phyloP scores from a whole-genome alignment of 2,113 vertebrate species.

The Phalacrocorax carbo region DNA sequence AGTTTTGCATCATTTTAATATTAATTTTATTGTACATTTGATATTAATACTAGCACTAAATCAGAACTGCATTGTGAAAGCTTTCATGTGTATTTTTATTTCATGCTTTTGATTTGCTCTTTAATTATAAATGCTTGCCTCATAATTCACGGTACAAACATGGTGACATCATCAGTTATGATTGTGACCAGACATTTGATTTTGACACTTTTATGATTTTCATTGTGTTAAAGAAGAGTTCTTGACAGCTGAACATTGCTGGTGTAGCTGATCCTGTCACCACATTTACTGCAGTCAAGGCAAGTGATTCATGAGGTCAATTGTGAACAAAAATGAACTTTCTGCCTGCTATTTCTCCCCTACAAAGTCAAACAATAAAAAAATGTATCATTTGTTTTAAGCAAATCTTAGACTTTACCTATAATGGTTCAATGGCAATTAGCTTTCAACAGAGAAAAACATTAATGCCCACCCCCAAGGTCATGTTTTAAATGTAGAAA shows the following conservation, averaged over 20 bases:
- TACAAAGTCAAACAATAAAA: background rate
- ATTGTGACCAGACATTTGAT: background rate
- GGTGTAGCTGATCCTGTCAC: background rate
- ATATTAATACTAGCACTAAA: background rate
- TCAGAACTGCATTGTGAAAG: background rate
- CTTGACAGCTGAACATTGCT: background rate
- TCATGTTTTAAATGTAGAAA: constrained; percentile 42
- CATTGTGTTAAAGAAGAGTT: background rate
- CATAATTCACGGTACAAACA: background rate
- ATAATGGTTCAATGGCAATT: background rate
- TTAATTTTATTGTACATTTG: background rate
- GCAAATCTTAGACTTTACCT: background rate
- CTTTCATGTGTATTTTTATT: background rate
- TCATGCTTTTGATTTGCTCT: background rate
- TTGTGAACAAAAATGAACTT: background rate
- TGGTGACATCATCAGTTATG: background rate
- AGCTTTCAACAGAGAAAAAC: background rate
- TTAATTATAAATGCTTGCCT: background rate
- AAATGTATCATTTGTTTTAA: background rate
- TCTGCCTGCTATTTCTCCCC: background rate
- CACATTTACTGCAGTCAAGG: background rate
- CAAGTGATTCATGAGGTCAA: background rate
- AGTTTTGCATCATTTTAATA: background rate
- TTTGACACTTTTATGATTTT: background rate
- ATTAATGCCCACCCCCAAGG: background rate